Evolutionary conservation across 2,797 vertebrate species (phyloP).

Genomic region (Acropternis orthonyx): DNA sequence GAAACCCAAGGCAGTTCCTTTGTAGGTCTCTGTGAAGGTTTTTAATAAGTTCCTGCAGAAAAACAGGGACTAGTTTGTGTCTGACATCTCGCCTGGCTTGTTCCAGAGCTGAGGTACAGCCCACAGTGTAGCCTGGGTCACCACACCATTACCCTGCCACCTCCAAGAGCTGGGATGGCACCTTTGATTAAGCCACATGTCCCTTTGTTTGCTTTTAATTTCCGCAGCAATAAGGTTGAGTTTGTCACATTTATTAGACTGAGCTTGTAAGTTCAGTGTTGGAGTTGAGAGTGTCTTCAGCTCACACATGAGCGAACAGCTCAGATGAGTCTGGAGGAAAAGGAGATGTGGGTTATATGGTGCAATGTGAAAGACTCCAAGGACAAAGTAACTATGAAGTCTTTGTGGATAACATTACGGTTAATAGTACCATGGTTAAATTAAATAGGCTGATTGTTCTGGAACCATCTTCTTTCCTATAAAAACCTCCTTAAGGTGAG

Average conservation of each 20-base stretch:
- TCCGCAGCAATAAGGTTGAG: slow-evolving; percentile 60
- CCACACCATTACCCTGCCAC: neutral
- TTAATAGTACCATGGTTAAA: neutral
- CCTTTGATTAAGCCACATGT: slow-evolving; percentile 63
- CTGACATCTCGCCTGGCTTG: fast-evolving
- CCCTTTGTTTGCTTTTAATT: slow-evolving; percentile 70
- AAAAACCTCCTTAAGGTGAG: neutral
- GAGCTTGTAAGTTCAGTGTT: neutral
- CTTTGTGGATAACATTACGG: slow-evolving; percentile 22
- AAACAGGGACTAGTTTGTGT: neutral
- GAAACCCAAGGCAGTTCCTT: neutral
- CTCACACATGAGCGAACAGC: slow-evolving; percentile 64
- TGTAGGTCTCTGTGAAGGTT: neutral
- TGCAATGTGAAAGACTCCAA: slow-evolving; percentile 25
- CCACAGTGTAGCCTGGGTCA: neutral
- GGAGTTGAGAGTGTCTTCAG: slow-evolving; percentile 11
- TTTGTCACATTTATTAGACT: slow-evolving; percentile 64
- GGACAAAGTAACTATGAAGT: neutral
- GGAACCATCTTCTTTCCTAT: neutral
- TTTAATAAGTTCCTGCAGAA: neutral
- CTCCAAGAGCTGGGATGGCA: neutral
- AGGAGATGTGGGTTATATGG: neutral
- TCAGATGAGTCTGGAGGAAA: slow-evolving; percentile 59
- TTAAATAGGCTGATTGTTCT: slow-evolving; percentile 14
- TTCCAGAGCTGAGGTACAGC: neutral